Evolutionary conservation across 2,888 invertebrate species (phyloP).

Genomic region (Melanargia galathea): DNA sequence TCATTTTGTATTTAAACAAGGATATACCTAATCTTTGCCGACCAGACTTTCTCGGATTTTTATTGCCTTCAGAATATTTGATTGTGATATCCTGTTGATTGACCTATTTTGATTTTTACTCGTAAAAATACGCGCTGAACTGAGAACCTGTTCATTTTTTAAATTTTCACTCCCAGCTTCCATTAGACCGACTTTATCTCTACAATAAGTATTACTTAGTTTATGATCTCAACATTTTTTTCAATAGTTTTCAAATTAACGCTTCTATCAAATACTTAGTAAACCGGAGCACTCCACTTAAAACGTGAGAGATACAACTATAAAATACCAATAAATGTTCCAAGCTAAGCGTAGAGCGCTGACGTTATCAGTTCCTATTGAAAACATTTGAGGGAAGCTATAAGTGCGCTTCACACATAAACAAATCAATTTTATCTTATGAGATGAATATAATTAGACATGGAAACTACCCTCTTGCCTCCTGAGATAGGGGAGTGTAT

Average conservation of each 20-base stretch:
- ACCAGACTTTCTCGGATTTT: neutral
- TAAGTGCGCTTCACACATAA: constrained; percentile 39
- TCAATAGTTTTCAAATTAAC: neutral
- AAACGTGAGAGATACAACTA: constrained; percentile 17
- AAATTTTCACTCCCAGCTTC: no score
- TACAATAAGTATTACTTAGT: no score
- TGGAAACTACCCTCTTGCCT: constrained; percentile 27
- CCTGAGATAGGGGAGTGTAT: constrained; percentile 23
- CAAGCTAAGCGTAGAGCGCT: neutral
- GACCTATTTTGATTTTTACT: no score
- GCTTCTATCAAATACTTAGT: neutral
- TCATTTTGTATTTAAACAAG: constrained; percentile 22
- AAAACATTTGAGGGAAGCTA: constrained; percentile 23
- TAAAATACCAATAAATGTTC: constrained; percentile 14
- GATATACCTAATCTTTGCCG: no score
- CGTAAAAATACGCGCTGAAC: no score
- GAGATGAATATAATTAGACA: constrained; percentile 25
- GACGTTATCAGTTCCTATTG: constrained; percentile 16
- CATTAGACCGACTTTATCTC: no score
- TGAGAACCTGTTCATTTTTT: no score
- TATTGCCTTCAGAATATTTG: neutral
- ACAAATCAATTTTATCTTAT: constrained; percentile 36
- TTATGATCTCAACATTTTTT: neutral
- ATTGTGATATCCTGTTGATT: neutral
- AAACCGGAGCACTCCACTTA: constrained; percentile 20